Evolutionary conservation across 2,888 invertebrate species (phyloP).

Genomic region (Drosophila anomalipes): DNA sequence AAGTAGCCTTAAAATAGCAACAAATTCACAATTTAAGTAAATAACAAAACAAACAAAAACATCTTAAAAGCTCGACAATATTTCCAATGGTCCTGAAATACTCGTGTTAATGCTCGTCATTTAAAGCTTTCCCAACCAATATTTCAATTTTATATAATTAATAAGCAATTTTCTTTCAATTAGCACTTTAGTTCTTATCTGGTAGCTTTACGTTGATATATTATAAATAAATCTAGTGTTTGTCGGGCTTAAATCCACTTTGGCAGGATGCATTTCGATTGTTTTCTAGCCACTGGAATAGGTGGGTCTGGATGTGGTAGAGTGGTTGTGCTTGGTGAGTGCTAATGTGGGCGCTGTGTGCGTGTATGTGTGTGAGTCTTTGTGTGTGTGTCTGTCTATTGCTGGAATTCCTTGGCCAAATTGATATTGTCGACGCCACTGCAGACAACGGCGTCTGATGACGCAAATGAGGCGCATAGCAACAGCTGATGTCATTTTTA

Average conservation of each 20-base stretch:
- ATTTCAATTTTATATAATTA: neutral
- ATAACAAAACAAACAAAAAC: neutral
- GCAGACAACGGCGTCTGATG: conserved; percentile 44
- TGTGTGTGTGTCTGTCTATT: neutral
- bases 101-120: neutral
- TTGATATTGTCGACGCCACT: conserved; percentile 33
- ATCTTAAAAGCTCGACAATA: too few relatives aligned
- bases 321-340: neutral
- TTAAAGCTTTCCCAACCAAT: neutral
- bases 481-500: conserved; percentile 58
- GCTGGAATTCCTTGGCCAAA: conserved; percentile 36
- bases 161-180: neutral
- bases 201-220: neutral
- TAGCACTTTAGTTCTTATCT: too few relatives aligned
- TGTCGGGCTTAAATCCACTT: neutral
- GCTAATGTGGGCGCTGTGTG: neutral
- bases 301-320: neutral
- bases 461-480: conserved; percentile 63
- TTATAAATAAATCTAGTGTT: neutral
- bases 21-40: neutral
- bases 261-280: conserved; percentile 11
- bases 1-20: neutral
- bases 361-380: too few relatives aligned
- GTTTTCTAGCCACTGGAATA: neutral
- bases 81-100: neutral